A percentile compares a stretch with the other conserved stretches of the same genome.
Evolutionary conservation across 1,140 invertebrate genomes (phyloP).

Genomic region (Caenorhabditis tropicalis): DNA sequence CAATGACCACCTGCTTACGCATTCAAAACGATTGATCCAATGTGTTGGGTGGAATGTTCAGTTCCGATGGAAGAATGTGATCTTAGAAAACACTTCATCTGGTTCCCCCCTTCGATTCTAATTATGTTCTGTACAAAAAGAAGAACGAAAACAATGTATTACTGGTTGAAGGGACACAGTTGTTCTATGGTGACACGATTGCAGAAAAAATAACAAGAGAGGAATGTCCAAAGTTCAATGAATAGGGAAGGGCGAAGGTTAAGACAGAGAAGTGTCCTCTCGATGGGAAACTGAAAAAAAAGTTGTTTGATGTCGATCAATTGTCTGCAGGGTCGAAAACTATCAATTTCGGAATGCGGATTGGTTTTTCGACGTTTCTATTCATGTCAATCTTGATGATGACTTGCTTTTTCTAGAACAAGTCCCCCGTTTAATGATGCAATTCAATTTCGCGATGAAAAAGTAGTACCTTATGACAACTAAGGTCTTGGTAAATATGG

Average conservation of each 20-base stretch:
- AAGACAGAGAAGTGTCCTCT: background rate
- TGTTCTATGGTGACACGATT: background rate
- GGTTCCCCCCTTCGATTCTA: background rate
- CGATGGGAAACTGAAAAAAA: background rate
- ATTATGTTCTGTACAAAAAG: constrained; percentile 16
- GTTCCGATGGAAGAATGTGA: background rate
- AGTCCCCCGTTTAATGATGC: too few species aligned
- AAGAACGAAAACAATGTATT: constrained; percentile 9
- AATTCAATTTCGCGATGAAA: too few species aligned
- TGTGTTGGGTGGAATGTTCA: background rate
- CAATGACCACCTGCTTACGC: constrained; percentile 19
- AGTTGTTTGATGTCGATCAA: constrained; percentile 36
- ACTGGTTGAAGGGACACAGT: background rate
- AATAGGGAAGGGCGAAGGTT: constrained; percentile 21
- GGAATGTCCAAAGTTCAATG: constrained; percentile 33
- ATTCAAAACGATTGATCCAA: background rate
- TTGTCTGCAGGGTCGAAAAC: constrained; percentile 22
- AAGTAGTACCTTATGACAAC: too few species aligned
- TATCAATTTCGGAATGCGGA: background rate
- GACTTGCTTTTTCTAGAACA: background rate
- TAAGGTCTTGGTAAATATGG: too few species aligned
- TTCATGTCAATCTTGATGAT: background rate
- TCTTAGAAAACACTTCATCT: background rate
- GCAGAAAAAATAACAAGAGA: background rate
- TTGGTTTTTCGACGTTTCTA: background rate